Evolutionary conservation across 2,113 vertebrate genomes (phyloP).

Genomic region (Pardalotus punctatus): DNA sequence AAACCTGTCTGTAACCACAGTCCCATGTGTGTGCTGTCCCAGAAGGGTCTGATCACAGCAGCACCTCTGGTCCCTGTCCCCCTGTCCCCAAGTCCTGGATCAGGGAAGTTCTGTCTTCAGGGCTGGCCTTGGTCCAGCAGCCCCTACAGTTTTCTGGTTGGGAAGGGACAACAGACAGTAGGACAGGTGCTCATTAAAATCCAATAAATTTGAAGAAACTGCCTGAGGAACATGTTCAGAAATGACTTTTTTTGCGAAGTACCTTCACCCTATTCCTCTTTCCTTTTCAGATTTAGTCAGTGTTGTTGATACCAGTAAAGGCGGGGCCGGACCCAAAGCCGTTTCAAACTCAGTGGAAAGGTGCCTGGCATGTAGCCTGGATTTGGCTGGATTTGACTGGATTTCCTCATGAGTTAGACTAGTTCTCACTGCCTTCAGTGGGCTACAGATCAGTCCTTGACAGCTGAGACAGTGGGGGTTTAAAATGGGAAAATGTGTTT

Average conservation of each 20-base stretch:
- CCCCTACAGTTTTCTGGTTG: not conserved
- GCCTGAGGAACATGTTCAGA: not conserved
- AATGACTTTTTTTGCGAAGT: not conserved
- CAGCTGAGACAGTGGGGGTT: not conserved
- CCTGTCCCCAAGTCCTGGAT: not conserved
- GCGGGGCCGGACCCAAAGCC: not conserved
- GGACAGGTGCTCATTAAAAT: not conserved
- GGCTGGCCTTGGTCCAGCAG: not conserved
- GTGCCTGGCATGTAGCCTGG: not conserved
- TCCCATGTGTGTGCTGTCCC: not conserved
- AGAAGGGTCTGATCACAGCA: not conserved
- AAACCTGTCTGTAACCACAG: not conserved
- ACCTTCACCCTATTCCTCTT: not conserved
- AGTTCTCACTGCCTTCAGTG: not conserved
- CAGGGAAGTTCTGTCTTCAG: not conserved
- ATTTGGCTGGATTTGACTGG: not conserved
- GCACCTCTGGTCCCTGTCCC: not conserved
- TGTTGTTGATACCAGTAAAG: not conserved
- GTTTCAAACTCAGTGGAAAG: not conserved
- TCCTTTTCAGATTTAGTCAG: not conserved
- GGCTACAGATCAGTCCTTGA: not conserved
- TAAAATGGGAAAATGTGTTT: not conserved
- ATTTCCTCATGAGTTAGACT: not conserved
- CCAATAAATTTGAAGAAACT: not conserved
- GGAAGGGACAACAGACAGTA: not conserved